Evolutionary conservation across 2,888 invertebrate genomes (phyloP), one percentile per base, ranked within the genome.

Genomic region (Kryphioiulus occultus): DNA sequence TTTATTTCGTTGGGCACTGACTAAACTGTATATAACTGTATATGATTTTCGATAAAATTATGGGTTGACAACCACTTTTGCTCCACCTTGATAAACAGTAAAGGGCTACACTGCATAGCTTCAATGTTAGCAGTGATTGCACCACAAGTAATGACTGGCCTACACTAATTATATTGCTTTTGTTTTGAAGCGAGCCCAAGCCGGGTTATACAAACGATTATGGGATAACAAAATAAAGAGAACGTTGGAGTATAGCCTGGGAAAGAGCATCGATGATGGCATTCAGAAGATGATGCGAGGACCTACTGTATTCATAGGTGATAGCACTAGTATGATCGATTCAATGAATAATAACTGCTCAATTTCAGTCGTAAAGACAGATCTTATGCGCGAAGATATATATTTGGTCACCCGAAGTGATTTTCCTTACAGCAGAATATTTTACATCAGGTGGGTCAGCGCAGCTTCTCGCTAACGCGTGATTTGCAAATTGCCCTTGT

Each of bases 401-500:
- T 85, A 85, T 26, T 44, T 85, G n/a, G 42, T 85, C 26, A 42
- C 85, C 2, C 10, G 85, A 85, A 85, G 44, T 42, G 85, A 85
- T 85, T 85, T 85, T 19, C 85, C 85, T 0, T 85, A 85, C 42
- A 85, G 85, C 39, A 85, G 85, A 15, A 85, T 85, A 10, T 85
- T 85, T 85, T 85, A 85, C 44, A 85, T 85, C 85, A 85, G 85
- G 85, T 85, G 44, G 26, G 39, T 78, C 30, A 30, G 30, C 12
- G 39, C 9, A 3, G 9, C 39, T 39, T 39, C 3, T 39, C 3
- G 9, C 12, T 68, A 5, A 5, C 12, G n/a, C 12, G n/a, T 26
- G n/a, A 68, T 26, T 68, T 10, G n/a, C 68, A 68, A 7, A 3
- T 3, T 68, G 3, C 12, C 68, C 12, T 26, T 68, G 10, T 12